Conservation (phyloP, 2,113 vertebrate genomes). For the Acinonyx jubatus region DNA sequence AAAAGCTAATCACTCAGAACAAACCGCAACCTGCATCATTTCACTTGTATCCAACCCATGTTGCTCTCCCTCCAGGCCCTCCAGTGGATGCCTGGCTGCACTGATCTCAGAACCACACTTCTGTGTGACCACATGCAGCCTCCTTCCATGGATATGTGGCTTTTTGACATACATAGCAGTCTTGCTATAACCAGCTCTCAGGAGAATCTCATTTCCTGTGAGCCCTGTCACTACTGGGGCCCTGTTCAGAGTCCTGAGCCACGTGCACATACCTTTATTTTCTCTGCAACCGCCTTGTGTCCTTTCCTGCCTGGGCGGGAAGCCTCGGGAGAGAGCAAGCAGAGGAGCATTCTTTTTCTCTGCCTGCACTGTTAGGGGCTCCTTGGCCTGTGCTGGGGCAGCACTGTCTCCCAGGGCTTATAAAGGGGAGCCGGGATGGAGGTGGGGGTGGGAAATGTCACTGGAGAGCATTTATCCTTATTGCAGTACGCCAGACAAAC, state of each 20-base stretch:
- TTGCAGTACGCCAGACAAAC: conserved; percentile 27
- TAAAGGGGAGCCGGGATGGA: not conserved
- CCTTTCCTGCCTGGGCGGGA: not conserved
- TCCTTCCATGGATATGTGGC: not conserved
- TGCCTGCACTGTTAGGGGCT: not conserved
- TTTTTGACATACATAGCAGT: not conserved
- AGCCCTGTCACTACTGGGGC: not conserved
- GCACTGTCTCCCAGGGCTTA: not conserved
- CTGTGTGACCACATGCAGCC: not conserved
- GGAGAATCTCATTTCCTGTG: not conserved
- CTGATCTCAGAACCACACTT: not conserved
- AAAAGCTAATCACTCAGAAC: not conserved
- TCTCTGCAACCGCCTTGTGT: not conserved
- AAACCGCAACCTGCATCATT: fast-evolving
- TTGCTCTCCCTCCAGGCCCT: not conserved
- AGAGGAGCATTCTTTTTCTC: not conserved
- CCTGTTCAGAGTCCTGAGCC: not conserved
- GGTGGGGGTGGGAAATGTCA: not conserved
- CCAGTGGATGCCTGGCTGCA: not conserved
- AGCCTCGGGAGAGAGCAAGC: not conserved
- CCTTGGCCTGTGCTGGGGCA: not conserved
- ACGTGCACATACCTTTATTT: not conserved
- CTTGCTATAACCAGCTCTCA: not conserved
- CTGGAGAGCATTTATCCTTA: conserved; percentile 4
- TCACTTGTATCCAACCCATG: not conserved